phyloP scores from a whole-genome alignment of 2,797 vertebrate species.

The Chaetodon trifasciatus region DNA sequence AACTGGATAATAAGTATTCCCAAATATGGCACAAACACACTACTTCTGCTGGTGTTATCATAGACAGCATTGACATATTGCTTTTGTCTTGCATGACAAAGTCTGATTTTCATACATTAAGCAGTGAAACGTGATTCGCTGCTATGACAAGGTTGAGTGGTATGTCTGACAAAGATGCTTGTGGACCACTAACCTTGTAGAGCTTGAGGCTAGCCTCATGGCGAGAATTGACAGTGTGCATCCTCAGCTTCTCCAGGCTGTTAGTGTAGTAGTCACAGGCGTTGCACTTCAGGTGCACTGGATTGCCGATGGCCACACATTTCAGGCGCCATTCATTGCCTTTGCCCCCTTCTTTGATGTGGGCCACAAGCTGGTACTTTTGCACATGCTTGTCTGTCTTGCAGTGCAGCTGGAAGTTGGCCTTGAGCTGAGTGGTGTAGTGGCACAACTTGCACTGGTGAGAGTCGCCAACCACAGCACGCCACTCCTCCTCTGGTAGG shows the following conservation, averaged over 20 bases:
- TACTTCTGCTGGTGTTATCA: not conserved
- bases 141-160: conserved; percentile 10
- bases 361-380: conserved; percentile 98
- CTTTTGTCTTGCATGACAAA: not conserved
- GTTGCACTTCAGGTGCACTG: conserved; percentile 98
- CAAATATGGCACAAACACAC: conserved; percentile 1
- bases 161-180: conserved; percentile 9
- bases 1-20: conserved; percentile 22
- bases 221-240: conserved; percentile 97
- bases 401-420: conserved; percentile 99
- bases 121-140: not conserved
- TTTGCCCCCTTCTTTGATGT: conserved; percentile 99
- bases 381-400: conserved; percentile 99
- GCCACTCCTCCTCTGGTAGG: conserved; percentile 98
- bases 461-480: conserved; percentile 95
- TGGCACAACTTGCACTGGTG: conserved; percentile 99
- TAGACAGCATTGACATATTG: not conserved
- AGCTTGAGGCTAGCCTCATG: conserved; percentile 98
- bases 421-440: conserved; percentile 99
- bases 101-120: not conserved
- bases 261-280: conserved; percentile 99
- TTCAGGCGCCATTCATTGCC: conserved; percentile 99
- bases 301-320: conserved; percentile 98
- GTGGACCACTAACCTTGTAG: conserved; percentile 92
- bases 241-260: conserved; percentile 97